Evolutionary conservation across 2,888 invertebrate species (phyloP).

Genomic region (Rhimphoctona megacephalus): DNA sequence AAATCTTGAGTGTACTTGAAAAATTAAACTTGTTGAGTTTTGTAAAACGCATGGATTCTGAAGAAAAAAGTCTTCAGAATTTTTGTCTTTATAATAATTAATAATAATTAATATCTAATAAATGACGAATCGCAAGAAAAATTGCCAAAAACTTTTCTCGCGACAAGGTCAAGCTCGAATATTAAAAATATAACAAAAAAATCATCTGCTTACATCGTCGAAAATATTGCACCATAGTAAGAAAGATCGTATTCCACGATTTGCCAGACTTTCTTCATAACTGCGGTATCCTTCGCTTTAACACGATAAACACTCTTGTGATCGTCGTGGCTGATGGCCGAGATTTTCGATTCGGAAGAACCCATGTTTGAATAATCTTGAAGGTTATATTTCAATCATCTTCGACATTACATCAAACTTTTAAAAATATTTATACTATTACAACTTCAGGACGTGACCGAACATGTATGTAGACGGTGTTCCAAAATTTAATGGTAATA

Average conservation of each 20-base stretch:
- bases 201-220: conserved; percentile 36
- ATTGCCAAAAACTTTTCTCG: too few species aligned
- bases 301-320: conserved; percentile 48
- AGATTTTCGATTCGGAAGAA: background rate
- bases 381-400: background rate
- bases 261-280: conserved; percentile 65
- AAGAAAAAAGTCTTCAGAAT: background rate
- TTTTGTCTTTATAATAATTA: background rate
- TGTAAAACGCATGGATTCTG: too few species aligned
- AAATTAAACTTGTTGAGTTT: too few species aligned
- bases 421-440: background rate
- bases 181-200: background rate
- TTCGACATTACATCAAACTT: background rate
- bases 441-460: background rate
- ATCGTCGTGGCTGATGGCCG: conserved; percentile 9
- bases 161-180: background rate
- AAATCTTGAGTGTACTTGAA: background rate
- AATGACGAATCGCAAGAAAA: too few species aligned
- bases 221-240: conserved; percentile 59
- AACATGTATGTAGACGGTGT: background rate
- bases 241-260: conserved; percentile 62
- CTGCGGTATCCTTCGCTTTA: conserved; percentile 27
- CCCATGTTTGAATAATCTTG: conserved; percentile 7
- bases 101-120: too few species aligned
- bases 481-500: too few species aligned